Conservation (phyloP, 2,113 vertebrate species). For the Ophthalmolycus amberensis region DNA sequence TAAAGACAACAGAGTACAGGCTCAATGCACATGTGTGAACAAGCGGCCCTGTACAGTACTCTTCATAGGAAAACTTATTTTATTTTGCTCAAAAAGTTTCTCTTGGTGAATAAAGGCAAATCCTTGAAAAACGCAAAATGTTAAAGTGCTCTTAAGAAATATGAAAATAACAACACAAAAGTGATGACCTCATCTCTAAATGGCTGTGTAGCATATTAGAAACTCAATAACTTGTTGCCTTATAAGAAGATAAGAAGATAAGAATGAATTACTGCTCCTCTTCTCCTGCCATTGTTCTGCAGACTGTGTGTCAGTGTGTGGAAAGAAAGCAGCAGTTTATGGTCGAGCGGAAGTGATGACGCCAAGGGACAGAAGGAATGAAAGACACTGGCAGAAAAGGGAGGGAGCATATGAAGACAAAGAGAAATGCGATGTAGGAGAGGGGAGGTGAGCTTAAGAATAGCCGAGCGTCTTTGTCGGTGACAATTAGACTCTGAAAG, state of each 20-base stretch:
- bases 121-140: background rate
- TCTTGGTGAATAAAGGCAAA: background rate
- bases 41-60: background rate
- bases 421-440: constrained; percentile 42
- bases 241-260: constrained; percentile 49
- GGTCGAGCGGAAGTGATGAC: constrained; percentile 75
- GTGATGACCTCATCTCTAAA: background rate
- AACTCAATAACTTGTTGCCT: constrained; percentile 28
- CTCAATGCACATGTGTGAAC: no score
- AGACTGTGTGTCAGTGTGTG: constrained; percentile 45
- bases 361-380: constrained; percentile 51
- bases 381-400: constrained; percentile 31
- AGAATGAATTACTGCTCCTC: constrained; percentile 29
- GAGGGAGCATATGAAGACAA: constrained; percentile 54
- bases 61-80: background rate
- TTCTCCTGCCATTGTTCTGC: constrained; percentile 38
- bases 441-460: constrained; percentile 40
- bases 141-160: background rate
- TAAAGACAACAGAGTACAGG: background rate
- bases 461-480: constrained; percentile 39
- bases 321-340: constrained; percentile 55
- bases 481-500: constrained; percentile 37
- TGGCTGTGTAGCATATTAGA: background rate
- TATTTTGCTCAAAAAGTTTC: background rate
- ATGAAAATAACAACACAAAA: background rate